Evolutionary conservation across 2,888 invertebrate species (phyloP).

Genomic region (Oscheius sp.): DNA sequence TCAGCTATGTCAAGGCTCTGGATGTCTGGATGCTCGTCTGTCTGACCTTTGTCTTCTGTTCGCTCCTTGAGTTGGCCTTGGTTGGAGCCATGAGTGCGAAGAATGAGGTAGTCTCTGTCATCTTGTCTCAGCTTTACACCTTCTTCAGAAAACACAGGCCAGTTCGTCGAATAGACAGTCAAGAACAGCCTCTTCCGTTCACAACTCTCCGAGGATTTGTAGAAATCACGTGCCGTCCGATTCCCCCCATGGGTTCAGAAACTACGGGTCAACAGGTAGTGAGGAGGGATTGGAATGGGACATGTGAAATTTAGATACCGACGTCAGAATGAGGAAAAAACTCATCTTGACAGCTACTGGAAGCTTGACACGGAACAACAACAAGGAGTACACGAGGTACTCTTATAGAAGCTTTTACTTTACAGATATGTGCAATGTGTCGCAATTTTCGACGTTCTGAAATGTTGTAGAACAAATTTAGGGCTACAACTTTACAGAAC

Average conservation of each 20-base stretch:
- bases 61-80: conserved; percentile 68
- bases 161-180: conserved; percentile 4
- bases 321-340: conserved; percentile 55
- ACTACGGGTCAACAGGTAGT: conserved; percentile 53
- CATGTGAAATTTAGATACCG: conserved; percentile 23
- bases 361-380: conserved; percentile 17
- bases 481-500: too few relatives aligned
- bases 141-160: background rate
- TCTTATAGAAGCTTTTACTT: too few relatives aligned
- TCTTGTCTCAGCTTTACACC: background rate
- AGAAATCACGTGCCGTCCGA: conserved; percentile 58
- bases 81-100: conserved; percentile 65
- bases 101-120: conserved; percentile 39
- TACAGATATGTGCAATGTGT: too few relatives aligned
- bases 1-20: conserved; percentile 64
- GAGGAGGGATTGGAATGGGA: background rate
- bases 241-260: conserved; percentile 51
- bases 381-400: conserved; percentile 24
- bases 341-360: conserved; percentile 44
- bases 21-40: conserved; percentile 70
- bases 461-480: too few relatives aligned
- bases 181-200: conserved; percentile 21
- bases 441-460: too few relatives aligned
- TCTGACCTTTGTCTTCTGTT: conserved; percentile 69
- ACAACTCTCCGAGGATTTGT: conserved; percentile 56